Conservation (phyloP, 2,113 vertebrate species). For the Atrichornis clamosus region DNA sequence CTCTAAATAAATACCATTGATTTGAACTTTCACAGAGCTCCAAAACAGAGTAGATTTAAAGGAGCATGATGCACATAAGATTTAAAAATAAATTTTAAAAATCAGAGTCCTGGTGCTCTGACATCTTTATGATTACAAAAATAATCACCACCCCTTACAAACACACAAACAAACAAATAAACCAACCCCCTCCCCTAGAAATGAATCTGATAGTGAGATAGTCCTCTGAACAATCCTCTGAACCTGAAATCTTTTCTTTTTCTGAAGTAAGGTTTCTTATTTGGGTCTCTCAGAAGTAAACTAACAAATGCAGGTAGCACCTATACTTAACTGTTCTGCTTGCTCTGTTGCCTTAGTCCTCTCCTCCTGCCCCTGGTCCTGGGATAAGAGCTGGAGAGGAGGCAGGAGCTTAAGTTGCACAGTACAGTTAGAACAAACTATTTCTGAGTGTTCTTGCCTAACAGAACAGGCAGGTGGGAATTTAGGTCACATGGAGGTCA, state of each 20-base stretch:
- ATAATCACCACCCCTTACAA: background rate
- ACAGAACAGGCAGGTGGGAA: background rate
- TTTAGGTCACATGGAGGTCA: background rate
- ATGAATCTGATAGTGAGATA: background rate
- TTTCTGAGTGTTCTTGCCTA: background rate
- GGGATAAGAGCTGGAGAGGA: background rate
- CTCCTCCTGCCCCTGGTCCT: background rate
- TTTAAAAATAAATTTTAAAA: background rate
- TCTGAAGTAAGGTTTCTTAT: background rate
- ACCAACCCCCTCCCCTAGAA: background rate
- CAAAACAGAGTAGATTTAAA: background rate
- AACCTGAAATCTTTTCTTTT: background rate
- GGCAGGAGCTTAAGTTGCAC: background rate
- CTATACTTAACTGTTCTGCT: background rate
- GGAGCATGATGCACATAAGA: background rate
- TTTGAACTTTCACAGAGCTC: background rate
- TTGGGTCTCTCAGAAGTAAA: background rate
- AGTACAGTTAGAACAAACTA: background rate
- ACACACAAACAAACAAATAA: background rate
- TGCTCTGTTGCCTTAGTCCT: background rate
- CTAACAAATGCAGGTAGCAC: background rate
- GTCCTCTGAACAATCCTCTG: background rate
- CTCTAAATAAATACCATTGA: background rate
- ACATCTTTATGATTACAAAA: background rate
- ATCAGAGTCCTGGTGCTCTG: background rate